phyloP scores from a whole-genome alignment of 2,888 invertebrate species.

The Hydrotaea cyrtoneurina region DNA sequence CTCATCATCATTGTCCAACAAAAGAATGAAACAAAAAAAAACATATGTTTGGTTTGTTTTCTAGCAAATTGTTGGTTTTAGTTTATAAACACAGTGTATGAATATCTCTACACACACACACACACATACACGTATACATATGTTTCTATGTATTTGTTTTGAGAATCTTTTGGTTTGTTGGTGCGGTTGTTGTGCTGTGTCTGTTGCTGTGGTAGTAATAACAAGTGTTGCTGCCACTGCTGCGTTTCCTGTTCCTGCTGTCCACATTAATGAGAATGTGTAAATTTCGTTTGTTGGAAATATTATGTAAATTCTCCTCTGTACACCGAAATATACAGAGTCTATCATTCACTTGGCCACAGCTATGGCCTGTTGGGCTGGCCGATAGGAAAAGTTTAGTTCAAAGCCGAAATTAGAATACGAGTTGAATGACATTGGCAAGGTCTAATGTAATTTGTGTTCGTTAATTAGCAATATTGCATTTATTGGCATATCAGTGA shows the following conservation, averaged over 20 bases:
- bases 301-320: neutral
- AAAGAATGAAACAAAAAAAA: neutral
- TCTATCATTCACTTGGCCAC: too few species aligned
- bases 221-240: neutral
- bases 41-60: neutral
- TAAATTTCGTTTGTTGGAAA: neutral
- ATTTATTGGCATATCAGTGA: too few species aligned
- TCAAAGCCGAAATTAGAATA: too few species aligned
- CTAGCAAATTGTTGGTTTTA: neutral
- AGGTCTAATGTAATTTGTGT: too few species aligned
- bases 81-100: neutral
- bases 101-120: neutral
- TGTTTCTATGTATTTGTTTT: neutral
- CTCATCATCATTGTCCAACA: neutral
- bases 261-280: neutral
- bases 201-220: neutral
- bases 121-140: neutral
- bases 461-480: too few species aligned
- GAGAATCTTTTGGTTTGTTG: too few species aligned
- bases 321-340: too few species aligned
- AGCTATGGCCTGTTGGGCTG: too few species aligned
- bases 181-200: neutral
- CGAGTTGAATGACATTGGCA: too few species aligned
- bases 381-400: too few species aligned
- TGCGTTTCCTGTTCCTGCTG: neutral